Base-by-base conservation (phyloP, 1,140 invertebrate species). In the Pissodes strobi region DNA sequence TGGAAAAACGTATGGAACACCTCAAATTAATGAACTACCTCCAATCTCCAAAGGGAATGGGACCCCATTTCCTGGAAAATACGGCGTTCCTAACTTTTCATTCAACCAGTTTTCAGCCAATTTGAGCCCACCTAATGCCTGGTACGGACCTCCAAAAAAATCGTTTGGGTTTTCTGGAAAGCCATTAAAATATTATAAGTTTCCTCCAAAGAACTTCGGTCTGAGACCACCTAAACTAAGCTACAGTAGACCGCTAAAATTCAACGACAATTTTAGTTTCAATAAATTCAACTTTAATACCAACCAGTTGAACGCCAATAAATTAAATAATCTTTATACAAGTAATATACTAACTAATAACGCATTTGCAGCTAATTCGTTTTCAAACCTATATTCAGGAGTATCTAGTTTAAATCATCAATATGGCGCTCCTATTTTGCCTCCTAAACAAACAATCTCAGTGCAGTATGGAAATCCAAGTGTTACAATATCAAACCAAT, bases 111-210 rank as follows among this genome's bases (percentile, higher is more conserved):
- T 60, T 1, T 43, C 58, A 12, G 68, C 68, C 34, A 69, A 65
- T 66, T 74, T 75, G 53, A 78, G 76, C 8, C 75, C 76, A 15
- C 76, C 71, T 2, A 63, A 84, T 69, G 66, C 74, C 3, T 61
- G 69, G 15, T 84, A 82, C 23, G 74, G 81, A 25, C 78, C 80
- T 38, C 83, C 83, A 45, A 82, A 81, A 21, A 68, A 72, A 4
- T 72, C 64, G 22, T 83, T 83, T 61, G 83, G 82, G 12, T 78
- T 79, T 1, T 84, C 84, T 1, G 74, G 80, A 61, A 81, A 68
- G 67, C 74, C 72, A 34, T 69, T 43, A 57, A 73, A 63, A 66
- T 71, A 66, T 38, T 72, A 72, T 72, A 74, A 37, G 66, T 79
- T 25, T 72, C 78, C 52, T 73, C 78, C 41, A 58, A 80, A 51